Conservation (phyloP, 2,888 invertebrate species). For the Tetropium fuscum region DNA sequence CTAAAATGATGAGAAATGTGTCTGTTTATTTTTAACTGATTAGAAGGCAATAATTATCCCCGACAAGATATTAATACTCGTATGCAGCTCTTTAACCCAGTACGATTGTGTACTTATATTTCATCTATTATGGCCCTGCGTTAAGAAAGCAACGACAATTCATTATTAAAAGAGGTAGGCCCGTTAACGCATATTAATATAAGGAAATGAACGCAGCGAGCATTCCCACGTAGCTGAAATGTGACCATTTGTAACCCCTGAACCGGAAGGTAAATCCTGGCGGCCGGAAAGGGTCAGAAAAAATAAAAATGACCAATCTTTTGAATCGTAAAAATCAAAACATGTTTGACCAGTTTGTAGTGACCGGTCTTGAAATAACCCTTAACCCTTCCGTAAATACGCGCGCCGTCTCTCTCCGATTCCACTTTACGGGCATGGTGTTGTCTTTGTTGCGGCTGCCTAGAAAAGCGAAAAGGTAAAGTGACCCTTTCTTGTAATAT, state of each 20-base stretch:
- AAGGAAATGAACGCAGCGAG: not conserved
- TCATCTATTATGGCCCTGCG: no score
- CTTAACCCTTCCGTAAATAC: conserved; percentile 44
- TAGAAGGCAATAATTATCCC: no score
- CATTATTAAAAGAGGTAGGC: conserved; percentile 1
- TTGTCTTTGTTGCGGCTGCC: conserved; percentile 32
- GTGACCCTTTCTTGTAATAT: conserved; percentile 48
- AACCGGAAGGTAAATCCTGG: conserved; percentile 43
- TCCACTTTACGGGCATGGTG: not conserved
- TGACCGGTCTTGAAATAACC: conserved; percentile 49
- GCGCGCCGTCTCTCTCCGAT: conserved; percentile 31
- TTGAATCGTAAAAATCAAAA: conserved; percentile 57
- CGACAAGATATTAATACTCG: no score
- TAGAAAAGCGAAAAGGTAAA: conserved; percentile 44
- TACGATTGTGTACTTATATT: no score
- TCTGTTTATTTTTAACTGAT: no score
- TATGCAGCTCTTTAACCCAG: no score
- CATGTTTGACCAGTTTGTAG: conserved; percentile 64
- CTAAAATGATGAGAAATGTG: no score
- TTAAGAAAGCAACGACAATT: not conserved
- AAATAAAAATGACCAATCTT: conserved; percentile 58
- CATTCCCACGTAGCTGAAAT: conserved; percentile 42
- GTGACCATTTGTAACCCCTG: conserved; percentile 43
- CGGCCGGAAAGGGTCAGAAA: conserved; percentile 54
- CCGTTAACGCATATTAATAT: not conserved